Evolutionary conservation across 2,888 invertebrate species (phyloP).

Genomic region (Protonemura montana): DNA sequence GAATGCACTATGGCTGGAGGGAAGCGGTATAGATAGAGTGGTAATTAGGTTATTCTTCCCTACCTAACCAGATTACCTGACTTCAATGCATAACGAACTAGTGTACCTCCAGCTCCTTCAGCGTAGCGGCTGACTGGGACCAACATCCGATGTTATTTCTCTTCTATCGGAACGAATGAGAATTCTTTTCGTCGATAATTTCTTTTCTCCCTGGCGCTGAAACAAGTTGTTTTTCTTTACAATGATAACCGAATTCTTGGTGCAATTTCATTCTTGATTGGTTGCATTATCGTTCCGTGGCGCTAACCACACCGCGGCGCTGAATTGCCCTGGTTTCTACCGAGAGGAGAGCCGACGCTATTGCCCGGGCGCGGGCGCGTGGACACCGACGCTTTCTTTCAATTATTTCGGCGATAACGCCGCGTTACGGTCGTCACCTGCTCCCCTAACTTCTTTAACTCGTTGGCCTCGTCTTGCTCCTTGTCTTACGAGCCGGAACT

Average conservation of each 20-base stretch:
- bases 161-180: not conserved
- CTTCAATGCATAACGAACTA: constrained; percentile 12
- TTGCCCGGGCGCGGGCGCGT: too few relatives aligned
- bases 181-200: not conserved
- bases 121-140: not conserved
- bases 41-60: constrained; percentile 31
- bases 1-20: not conserved
- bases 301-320: not conserved
- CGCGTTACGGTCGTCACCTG: constrained; percentile 4
- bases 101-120: not conserved
- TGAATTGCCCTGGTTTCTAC: not conserved
- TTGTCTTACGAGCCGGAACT: not conserved
- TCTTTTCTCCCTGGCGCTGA: not conserved
- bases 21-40: not conserved
- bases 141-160: not conserved
- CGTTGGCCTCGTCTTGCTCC: not conserved
- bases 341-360: not conserved
- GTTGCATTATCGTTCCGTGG: not conserved
- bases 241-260: not conserved
- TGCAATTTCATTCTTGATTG: not conserved
- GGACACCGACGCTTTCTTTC: not conserved
- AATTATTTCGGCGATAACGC: not conserved
- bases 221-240: not conserved
- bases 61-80: constrained; percentile 16
- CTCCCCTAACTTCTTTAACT: not conserved